Evolutionary conservation across 2,113 vertebrate genomes (phyloP).

Genomic region (Rhinoderma darwinii): DNA sequence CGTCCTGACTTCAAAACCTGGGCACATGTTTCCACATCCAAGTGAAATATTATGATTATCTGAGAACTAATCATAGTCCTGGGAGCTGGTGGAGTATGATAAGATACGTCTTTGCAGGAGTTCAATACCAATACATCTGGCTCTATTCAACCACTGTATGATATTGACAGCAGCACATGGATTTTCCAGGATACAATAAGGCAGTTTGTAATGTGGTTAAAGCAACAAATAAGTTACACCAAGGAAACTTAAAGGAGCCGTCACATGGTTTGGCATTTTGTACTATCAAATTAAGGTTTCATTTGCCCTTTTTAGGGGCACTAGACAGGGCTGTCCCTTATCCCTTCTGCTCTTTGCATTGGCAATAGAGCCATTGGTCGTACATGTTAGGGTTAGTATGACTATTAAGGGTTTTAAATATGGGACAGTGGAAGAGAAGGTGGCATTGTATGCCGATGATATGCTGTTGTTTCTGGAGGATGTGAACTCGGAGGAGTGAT

Average conservation of each 20-base stretch:
- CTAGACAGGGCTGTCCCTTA: too few species aligned
- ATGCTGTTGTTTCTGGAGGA: too few species aligned
- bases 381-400: too few species aligned
- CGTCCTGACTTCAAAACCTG: background rate
- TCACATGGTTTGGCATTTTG: background rate
- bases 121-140: conserved; percentile 19
- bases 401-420: too few species aligned
- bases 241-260: background rate
- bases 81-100: conserved; percentile 34
- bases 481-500: too few species aligned
- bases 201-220: background rate
- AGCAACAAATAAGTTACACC: background rate
- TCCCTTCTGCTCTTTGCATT: too few species aligned
- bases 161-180: background rate
- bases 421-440: too few species aligned
- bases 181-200: background rate
- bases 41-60: conserved; percentile 21
- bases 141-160: background rate
- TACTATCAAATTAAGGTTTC: background rate
- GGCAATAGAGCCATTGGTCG: too few species aligned
- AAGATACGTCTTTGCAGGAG: conserved; percentile 26
- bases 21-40: background rate
- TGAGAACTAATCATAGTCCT: conserved; percentile 26
- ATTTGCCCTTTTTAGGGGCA: too few species aligned
- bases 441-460: too few species aligned